Percentiles rank a stretch among this genome's conserved stretches.
phyloP scores from a whole-genome alignment of 2,888 invertebrate species.

The Cartodere bifasciata region DNA sequence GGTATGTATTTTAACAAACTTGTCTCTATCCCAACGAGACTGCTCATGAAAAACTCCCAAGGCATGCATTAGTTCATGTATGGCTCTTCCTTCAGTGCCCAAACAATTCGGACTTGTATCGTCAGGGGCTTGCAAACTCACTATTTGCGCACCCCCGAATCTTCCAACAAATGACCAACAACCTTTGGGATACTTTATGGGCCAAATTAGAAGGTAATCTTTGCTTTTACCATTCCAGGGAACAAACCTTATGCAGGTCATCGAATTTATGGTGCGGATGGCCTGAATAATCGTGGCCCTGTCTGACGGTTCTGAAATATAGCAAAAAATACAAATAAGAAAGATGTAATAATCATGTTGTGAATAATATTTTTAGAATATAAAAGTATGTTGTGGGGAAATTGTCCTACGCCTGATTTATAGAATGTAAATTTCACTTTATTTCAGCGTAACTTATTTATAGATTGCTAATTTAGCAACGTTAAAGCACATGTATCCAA shows the following conservation, averaged over 20 bases:
- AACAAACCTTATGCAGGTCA: constrained; percentile 51
- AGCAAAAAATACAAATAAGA: too few relatives aligned
- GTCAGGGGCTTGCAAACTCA: constrained; percentile 55
- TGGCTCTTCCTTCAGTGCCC: constrained; percentile 55
- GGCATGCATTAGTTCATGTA: constrained; percentile 70
- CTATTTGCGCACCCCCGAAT: constrained; percentile 59
- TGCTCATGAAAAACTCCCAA: constrained; percentile 77
- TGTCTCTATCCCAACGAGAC: constrained; percentile 59
- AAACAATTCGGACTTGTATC: constrained; percentile 48
- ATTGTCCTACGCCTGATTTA: too few relatives aligned
- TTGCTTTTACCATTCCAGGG: constrained; percentile 51
- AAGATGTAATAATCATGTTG: too few relatives aligned
- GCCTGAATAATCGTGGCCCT: constrained; percentile 46
- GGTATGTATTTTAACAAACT: constrained; percentile 53
- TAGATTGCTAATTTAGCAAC: too few relatives aligned
- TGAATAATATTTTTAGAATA: too few relatives aligned
- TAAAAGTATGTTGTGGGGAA: too few relatives aligned
- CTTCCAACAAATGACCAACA: constrained; percentile 69
- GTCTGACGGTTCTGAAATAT: constrained; percentile 43
- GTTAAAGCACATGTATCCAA: too few relatives aligned
- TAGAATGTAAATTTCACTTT: too few relatives aligned
- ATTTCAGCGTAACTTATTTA: too few relatives aligned
- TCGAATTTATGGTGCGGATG: constrained; percentile 45
- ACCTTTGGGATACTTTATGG: constrained; percentile 51
- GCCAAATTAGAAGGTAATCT: constrained; percentile 53